phyloP scores from a whole-genome alignment of 2,888 invertebrate species.

The Entomobrya multifasciata region DNA sequence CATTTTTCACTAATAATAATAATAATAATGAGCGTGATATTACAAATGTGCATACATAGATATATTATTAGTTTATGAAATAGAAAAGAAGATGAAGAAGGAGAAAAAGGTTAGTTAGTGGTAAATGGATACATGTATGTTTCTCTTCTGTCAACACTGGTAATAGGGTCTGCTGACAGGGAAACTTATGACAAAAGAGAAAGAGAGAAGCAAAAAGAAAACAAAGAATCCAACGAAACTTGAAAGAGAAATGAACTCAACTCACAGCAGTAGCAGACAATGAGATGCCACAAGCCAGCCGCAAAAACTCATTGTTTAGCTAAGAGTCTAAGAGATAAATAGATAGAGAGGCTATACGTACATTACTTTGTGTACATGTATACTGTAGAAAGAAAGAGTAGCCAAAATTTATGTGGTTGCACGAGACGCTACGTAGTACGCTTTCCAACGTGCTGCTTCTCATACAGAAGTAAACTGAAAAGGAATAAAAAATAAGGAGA shows the following conservation, averaged over 20 bases:
- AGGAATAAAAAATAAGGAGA: too few species aligned
- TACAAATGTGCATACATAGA: background rate
- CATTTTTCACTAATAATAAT: constrained; percentile 1
- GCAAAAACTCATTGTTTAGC: constrained; percentile 73
- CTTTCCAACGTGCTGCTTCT: too few species aligned
- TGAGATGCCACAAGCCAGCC: constrained; percentile 73
- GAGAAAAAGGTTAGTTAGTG: constrained; percentile 41
- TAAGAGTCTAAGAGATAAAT: background rate
- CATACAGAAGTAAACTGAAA: too few species aligned
- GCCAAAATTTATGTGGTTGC: too few species aligned
- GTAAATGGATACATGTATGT: background rate
- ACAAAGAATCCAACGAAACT: constrained; percentile 60
- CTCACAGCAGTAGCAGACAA: constrained; percentile 64
- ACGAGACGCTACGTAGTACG: too few species aligned
- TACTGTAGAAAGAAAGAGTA: background rate
- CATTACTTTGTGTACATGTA: constrained; percentile 28
- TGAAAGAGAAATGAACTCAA: constrained; percentile 69
- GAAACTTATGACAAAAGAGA: constrained; percentile 70
- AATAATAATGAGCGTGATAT: background rate
- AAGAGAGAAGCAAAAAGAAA: constrained; percentile 39
- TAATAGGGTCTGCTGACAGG: constrained; percentile 67
- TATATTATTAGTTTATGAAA: background rate
- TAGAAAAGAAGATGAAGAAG: constrained; percentile 27
- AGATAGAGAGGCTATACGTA: constrained; percentile 19
- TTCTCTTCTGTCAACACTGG: constrained; percentile 64